Base-by-base conservation (phyloP, 2,797 vertebrate genomes). In the Nothura maculosa region DNA sequence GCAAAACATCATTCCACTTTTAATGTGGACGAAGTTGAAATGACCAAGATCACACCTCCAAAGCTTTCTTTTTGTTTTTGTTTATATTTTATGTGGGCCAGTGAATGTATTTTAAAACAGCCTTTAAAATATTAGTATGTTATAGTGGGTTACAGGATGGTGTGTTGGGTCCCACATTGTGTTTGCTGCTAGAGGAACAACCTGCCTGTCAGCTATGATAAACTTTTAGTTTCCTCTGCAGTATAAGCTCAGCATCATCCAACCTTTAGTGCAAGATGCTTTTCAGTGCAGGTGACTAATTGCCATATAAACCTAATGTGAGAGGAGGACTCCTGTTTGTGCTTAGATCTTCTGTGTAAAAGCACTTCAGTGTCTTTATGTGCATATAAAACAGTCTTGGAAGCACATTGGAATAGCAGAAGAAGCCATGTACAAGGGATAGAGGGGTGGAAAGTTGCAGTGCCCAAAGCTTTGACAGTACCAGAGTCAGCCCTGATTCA, bases 21-120 rank as follows among this genome's bases (percentile, higher is more conserved):
- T 83, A 75, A 20, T 8, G 4, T 10, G 14, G 36, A 12, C 64
- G 24, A 22, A 32, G 32, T 22, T 86, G 30, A 1, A 5, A 9
- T 64, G 64, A 61, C 13, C 16, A 47, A 12, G 9, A 83, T 72
- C 90, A 38, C 40, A 21, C 47, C 10, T 64, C 9, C 19, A 48
- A 27, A 38, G 11, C 52, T 16, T 30, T 24, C 64, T 57, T 58
- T 47, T 45, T 15, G 21, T 47, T 22, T 22, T 47, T 47, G 10
- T 47, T 47, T 16, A 15, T 25, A 62, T 61, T 58, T 2, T 0
- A 3, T 60, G 3, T 61, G 19, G 12, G 16, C 13, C n/a, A 21
- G 2, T n/a, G 3, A 34, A 6, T 22, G 3, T 48, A 11, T 61
- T 70, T 94, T 82, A 66, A 24, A 17, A 14, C 22, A 57, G 5